Percentiles rank a stretch among this genome's conserved stretches.
Conservation (phyloP, 2,888 invertebrate genomes). For the Trypoxylon attenuatum region DNA sequence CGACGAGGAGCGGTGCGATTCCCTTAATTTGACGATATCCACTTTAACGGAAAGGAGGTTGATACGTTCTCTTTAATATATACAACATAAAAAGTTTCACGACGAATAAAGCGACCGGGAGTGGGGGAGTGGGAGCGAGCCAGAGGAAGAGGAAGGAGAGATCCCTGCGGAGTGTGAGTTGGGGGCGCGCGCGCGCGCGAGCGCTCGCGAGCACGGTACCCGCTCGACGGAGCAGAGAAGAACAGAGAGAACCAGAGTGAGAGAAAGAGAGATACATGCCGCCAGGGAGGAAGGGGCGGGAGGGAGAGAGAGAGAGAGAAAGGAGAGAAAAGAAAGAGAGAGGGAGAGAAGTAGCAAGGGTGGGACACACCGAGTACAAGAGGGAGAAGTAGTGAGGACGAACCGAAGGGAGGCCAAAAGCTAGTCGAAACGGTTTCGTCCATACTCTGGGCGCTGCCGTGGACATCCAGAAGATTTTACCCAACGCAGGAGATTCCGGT, state of each 20-base stretch:
- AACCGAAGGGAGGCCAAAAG: conserved; percentile 14
- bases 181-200: conserved; percentile 24
- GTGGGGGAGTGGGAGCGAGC: conserved; percentile 48
- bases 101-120: conserved; percentile 69
- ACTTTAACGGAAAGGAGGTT: conserved; percentile 66
- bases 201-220: too few relatives aligned
- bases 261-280: conserved; percentile 18
- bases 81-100: conserved; percentile 72
- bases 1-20: conserved; percentile 21
- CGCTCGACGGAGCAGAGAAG: too few relatives aligned
- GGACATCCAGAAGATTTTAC: too few relatives aligned
- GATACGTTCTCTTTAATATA: conserved; percentile 71
- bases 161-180: conserved; percentile 34
- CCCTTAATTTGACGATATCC: conserved; percentile 68
- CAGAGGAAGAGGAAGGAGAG: conserved; percentile 13
- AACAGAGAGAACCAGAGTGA: conserved; percentile 10
- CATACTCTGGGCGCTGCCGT: neutral
- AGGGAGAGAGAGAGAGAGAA: conserved; percentile 6
- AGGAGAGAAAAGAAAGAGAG: conserved; percentile 5
- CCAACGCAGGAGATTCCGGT: too few relatives aligned
- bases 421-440: conserved; percentile 35
- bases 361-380: conserved; percentile 10
- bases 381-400: conserved; percentile 19
- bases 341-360: conserved; percentile 15
- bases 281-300: conserved; percentile 12